These are phyloP conservation scores for Cetonia aurata DNA, from an alignment of 2,888 invertebrate genomes.

Conservation along the genomic window DNA sequence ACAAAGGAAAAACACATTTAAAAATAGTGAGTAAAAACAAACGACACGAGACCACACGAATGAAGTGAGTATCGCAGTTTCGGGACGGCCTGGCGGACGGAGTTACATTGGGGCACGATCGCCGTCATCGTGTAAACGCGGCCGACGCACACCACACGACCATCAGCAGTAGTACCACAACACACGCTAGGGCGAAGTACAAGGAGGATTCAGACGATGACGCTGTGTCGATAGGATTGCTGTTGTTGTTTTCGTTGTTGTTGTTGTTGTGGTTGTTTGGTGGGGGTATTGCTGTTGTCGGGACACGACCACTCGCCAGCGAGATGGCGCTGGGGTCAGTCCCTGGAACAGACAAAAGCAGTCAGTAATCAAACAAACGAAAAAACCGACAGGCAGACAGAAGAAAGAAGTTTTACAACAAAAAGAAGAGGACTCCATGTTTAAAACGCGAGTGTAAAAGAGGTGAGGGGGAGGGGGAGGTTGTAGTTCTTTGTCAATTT, in stretches of 20 bases:
- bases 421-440: not conserved
- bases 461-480: not conserved
- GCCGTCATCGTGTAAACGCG: conserved; percentile 16
- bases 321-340: conserved; percentile 67
- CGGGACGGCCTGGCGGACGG: too few relatives aligned
- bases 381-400: not conserved
- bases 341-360: conserved; percentile 67
- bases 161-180: conserved; percentile 64
- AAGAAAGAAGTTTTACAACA: conserved; percentile 2
- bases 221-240: not conserved
- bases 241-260: conserved; percentile 41
- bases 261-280: conserved; percentile 24
- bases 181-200: too few relatives aligned
- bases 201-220: conserved; percentile 54
- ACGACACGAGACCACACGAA: not conserved
- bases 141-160: conserved; percentile 66
- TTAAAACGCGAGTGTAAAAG: not conserved
- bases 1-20: conserved; percentile 1
- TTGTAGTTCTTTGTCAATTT: too few relatives aligned
- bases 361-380: conserved; percentile 53
- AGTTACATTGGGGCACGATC: too few relatives aligned
- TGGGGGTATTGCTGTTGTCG: conserved; percentile 50
- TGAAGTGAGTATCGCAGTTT: conserved; percentile 11
- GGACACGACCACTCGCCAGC: conserved; percentile 67
- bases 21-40: not conserved